Evolutionary conservation across 2,888 invertebrate species (phyloP), one percentile per base, ranked within the genome.

Genomic region (Xanthostigma xanthostigma): DNA sequence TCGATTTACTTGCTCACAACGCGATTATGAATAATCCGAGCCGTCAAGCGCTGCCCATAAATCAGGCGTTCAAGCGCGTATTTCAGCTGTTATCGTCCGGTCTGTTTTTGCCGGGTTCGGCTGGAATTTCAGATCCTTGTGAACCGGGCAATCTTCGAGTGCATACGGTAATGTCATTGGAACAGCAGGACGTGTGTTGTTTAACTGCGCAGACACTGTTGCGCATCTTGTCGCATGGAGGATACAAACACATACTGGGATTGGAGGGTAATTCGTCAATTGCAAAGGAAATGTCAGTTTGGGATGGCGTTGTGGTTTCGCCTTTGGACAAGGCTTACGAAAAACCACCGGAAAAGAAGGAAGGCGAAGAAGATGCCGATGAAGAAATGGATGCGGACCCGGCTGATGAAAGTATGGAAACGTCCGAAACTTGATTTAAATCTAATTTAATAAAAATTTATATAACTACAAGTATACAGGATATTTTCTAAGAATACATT

Each of bases 11-110:
- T 59, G 92, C 94, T 0, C 95, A 97, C 69, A 90, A 94, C 70
- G 86, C 93, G 51, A 90, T 96, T 55, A 90, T 95, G 87, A 94
- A 92, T 67, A 95, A 94, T 69, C 93, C 94, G 0, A 85, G 86
- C 49, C 70, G 95, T 11, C 92, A 94, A 68, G 93, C 95, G 1
- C 66, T 97, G 51, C 85, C 94, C 3, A 84, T 97, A 51, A 92
- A 92, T 60, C 79, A 86, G 45, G 96, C 96, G 0, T 97, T 92
- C 68, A 77, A 84, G 49, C 79, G 97, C 48, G 85, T 91, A 3
- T 79, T 98, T 53, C 92, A 96, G 54, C 73, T 97, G 42, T 71
- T 98, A 46, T 84, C 96, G 1, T 89, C 94, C 12, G 98, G 97
- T 0, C 73, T 97, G 53, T 95, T 97, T 70, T 74, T 97, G 48